Evolutionary conservation across 2,888 invertebrate genomes (phyloP).

Genomic region (Buathra laborator): DNA sequence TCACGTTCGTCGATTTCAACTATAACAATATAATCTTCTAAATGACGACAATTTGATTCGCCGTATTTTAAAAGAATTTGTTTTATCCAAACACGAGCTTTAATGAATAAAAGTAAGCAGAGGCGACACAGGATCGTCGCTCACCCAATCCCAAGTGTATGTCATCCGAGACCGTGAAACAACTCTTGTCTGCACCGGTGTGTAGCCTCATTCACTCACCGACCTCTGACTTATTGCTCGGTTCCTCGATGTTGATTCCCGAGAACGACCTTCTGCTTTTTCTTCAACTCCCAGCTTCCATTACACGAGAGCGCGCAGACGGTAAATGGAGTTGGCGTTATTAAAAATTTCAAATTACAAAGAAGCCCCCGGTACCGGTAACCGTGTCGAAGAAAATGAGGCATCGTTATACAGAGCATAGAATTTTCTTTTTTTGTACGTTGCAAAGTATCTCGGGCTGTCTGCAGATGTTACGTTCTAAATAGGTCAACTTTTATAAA

Average conservation of each 20-base stretch:
- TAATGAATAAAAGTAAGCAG: slow-evolving; percentile 20
- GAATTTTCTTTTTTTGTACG: slow-evolving; percentile 26
- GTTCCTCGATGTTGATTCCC: slow-evolving; percentile 56
- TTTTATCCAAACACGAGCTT: not conserved
- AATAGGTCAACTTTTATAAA: not conserved
- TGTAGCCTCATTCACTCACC: slow-evolving; percentile 37
- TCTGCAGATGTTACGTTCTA: not conserved
- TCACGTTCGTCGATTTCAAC: no score
- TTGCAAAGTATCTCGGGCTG: not conserved
- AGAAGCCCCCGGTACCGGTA: slow-evolving; percentile 43
- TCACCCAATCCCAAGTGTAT: slow-evolving; percentile 4
- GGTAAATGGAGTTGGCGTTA: slow-evolving; percentile 66
- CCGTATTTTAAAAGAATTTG: not conserved
- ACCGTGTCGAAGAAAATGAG: slow-evolving; percentile 31
- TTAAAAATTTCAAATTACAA: slow-evolving; percentile 68
- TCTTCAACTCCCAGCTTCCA: not conserved
- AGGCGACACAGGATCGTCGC: slow-evolving; percentile 31
- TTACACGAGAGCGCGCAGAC: slow-evolving; percentile 28
- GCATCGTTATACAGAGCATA: slow-evolving; percentile 41
- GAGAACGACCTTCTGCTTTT: slow-evolving; percentile 28
- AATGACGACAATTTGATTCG: not conserved
- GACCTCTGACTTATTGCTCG: slow-evolving; percentile 66
- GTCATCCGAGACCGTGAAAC: slow-evolving; percentile 45
- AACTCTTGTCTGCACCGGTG: not conserved
- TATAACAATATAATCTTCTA: no score